These are phyloP conservation scores for Margarornis squamiger DNA, from an alignment of 2,797 vertebrate genomes.

Conservation along the genomic window DNA sequence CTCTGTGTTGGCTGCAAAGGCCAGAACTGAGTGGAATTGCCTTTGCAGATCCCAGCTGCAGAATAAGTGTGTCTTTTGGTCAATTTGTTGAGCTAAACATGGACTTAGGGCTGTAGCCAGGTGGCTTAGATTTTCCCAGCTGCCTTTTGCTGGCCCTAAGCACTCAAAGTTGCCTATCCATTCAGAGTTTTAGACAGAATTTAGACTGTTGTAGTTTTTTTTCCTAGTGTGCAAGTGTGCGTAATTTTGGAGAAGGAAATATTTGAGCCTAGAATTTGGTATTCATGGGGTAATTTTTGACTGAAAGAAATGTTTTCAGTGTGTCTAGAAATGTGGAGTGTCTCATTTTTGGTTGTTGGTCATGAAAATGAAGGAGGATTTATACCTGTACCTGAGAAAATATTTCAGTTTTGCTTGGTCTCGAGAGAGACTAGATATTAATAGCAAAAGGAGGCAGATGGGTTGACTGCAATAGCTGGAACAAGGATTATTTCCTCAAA, in stretches of 20 bases:
- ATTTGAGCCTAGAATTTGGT: neutral
- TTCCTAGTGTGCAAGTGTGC: accelerated
- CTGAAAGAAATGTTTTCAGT: neutral
- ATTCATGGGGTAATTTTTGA: neutral
- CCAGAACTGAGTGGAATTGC: neutral
- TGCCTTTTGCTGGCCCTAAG: neutral
- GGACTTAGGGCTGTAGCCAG: neutral
- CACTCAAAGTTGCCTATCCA: neutral
- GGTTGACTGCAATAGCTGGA: neutral
- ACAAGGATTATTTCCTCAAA: neutral
- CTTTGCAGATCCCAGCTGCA: neutral
- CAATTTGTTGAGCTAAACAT: neutral
- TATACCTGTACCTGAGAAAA: neutral
- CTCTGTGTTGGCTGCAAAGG: neutral
- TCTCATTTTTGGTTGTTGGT: neutral
- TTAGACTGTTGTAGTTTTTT: neutral
- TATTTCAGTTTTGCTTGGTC: neutral
- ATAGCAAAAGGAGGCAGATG: neutral
- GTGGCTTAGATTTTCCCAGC: neutral
- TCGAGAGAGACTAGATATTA: neutral
- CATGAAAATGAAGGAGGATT: neutral
- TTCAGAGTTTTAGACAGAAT: neutral
- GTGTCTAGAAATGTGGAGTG: neutral
- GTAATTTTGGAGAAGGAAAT: neutral
- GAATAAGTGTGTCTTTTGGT: neutral